Conservation (phyloP, 2,113 vertebrate genomes). For the Leptobrachium ailaonicum region DNA sequence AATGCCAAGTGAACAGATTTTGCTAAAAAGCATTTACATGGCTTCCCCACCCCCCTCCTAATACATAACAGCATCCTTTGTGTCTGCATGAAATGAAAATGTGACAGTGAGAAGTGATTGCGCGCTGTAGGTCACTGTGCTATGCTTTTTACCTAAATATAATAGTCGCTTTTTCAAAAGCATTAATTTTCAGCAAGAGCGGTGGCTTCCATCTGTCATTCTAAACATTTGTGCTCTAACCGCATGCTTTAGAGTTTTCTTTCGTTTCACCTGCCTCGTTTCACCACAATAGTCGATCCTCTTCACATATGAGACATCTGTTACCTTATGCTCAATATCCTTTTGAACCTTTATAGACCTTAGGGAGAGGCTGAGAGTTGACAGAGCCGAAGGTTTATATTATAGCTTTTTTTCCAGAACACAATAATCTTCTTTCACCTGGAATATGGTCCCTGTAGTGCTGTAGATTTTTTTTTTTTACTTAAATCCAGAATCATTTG, state of each 20-base stretch:
- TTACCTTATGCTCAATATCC: constrained; percentile 64
- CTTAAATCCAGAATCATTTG: constrained; percentile 57
- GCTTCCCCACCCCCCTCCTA: too few species aligned
- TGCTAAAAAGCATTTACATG: too few species aligned
- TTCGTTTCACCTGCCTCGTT: constrained; percentile 46
- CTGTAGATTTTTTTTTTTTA: constrained; percentile 58
- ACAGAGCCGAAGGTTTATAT: constrained; percentile 70
- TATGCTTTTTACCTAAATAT: constrained; percentile 37
- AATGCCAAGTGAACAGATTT: too few species aligned
- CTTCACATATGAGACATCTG: constrained; percentile 61
- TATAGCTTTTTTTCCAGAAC: constrained; percentile 63
- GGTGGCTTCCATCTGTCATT: constrained; percentile 47
- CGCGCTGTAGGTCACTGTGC: constrained; percentile 7
- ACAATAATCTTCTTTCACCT: constrained; percentile 69
- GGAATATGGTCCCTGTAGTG: constrained; percentile 59
- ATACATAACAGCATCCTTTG: neutral
- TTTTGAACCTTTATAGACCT: constrained; percentile 67
- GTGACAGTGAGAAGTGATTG: neutral
- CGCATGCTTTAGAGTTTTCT: constrained; percentile 47
- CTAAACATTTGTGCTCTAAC: constrained; percentile 52
- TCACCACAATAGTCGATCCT: constrained; percentile 48
- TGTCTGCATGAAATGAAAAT: neutral
- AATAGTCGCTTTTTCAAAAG: constrained; percentile 12
- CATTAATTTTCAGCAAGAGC: constrained; percentile 40
- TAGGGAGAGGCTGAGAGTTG: constrained; percentile 55